phyloP scores from a whole-genome alignment of 2,113 vertebrate species.

The Bufo bufo region DNA sequence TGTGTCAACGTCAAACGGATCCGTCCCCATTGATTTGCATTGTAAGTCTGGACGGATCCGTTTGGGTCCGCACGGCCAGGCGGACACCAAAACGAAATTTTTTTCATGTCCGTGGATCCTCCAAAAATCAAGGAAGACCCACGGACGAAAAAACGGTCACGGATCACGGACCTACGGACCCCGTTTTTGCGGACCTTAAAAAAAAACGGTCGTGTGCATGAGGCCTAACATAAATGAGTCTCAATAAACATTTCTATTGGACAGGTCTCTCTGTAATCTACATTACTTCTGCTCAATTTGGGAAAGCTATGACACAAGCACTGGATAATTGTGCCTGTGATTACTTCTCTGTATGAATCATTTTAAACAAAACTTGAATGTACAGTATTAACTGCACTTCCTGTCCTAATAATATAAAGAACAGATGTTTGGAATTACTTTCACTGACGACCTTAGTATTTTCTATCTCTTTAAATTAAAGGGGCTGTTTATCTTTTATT shows the following conservation, averaged over 20 bases:
- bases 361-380: conserved; percentile 27
- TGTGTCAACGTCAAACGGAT: too few species aligned
- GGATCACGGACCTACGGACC: too few species aligned
- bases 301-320: neutral
- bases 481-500: too few species aligned
- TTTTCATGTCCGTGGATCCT: too few species aligned
- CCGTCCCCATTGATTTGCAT: too few species aligned
- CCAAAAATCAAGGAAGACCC: too few species aligned
- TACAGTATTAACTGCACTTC: neutral
- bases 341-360: conserved; percentile 4
- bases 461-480: neutral
- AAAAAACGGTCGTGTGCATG: too few species aligned
- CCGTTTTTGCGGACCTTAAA: too few species aligned
- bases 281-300: neutral
- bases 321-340: conserved; percentile 7
- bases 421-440: conserved; percentile 22
- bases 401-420: conserved; percentile 14
- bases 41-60: too few species aligned
- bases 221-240: neutral
- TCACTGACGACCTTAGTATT: neutral
- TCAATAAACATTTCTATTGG: neutral
- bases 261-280: neutral
- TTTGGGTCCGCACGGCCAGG: too few species aligned
- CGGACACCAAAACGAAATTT: too few species aligned
- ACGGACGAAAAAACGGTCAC: too few species aligned